A percentile compares a stretch with the other conserved stretches of the same genome.
phyloP scores from a whole-genome alignment of 1,140 invertebrate species.

The Nephila pilipes region DNA sequence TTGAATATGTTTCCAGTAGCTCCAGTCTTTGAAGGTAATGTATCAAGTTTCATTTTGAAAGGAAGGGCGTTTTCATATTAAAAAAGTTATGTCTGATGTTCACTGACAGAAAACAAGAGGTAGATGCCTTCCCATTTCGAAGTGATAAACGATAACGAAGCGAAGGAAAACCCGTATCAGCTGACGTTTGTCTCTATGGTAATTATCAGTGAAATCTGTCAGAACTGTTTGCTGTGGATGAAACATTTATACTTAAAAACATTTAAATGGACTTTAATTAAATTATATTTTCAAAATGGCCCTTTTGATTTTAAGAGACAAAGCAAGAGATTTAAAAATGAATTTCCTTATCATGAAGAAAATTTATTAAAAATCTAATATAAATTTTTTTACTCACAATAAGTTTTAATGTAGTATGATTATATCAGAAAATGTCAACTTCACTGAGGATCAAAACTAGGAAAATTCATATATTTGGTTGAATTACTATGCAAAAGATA shows the following conservation, averaged over 20 bases:
- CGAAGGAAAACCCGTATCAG: not conserved
- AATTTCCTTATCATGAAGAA: too few species aligned
- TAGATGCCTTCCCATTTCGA: not conserved
- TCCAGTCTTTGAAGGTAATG: not conserved
- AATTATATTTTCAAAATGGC: too few species aligned
- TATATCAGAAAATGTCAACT: too few species aligned
- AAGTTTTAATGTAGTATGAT: too few species aligned
- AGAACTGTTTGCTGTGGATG: not conserved
- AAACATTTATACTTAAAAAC: not conserved
- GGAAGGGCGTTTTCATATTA: conserved; percentile 4
- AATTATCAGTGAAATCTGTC: not conserved
- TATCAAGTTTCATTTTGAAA: not conserved
- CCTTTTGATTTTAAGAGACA: too few species aligned
- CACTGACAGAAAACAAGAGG: not conserved
- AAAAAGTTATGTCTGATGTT: not conserved
- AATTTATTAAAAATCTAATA: too few species aligned
- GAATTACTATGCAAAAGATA: too few species aligned
- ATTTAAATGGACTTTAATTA: too few species aligned
- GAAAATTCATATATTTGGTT: too few species aligned
- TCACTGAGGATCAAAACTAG: too few species aligned
- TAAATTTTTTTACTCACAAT: too few species aligned
- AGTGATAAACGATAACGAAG: not conserved
- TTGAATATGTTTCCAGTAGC: conserved; percentile 52
- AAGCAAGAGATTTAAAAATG: too few species aligned
- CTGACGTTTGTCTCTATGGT: not conserved